A percentile compares a stretch with the other conserved stretches of the same genome.
These are phyloP conservation scores for Sapayoa aenigma DNA, from an alignment of 2,113 vertebrate genomes.

Conservation along the genomic window DNA sequence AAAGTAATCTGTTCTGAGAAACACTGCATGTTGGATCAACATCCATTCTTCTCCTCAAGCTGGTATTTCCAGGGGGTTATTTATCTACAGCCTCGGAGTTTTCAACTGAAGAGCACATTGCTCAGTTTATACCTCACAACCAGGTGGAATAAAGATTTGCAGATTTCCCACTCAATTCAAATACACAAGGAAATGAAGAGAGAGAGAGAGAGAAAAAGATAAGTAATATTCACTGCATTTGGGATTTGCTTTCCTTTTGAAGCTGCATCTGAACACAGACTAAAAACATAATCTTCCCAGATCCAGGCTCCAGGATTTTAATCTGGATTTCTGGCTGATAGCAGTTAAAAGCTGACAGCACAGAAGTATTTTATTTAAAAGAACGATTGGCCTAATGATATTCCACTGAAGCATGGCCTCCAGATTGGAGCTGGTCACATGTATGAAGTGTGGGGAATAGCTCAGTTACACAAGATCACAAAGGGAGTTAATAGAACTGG, in stretches of 20 bases:
- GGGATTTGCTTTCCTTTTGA: slow-evolving; percentile 48
- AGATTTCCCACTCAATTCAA: not conserved
- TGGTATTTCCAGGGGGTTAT: not conserved
- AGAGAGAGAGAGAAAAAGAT: not conserved
- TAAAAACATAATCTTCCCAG: slow-evolving; percentile 38
- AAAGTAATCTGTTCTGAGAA: not conserved
- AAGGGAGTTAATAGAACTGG: slow-evolving; percentile 50
- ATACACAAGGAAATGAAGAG: not conserved
- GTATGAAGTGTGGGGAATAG: not conserved
- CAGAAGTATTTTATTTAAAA: slow-evolving; percentile 32
- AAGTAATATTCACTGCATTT: not conserved
- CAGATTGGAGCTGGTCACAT: slow-evolving; percentile 31
- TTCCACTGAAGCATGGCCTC: slow-evolving; percentile 3
- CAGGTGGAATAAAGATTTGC: slow-evolving; percentile 34
- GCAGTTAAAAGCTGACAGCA: slow-evolving; percentile 45
- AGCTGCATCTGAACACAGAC: not conserved
- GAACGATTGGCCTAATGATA: slow-evolving; percentile 31
- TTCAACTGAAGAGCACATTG: not conserved
- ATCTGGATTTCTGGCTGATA: slow-evolving; percentile 51
- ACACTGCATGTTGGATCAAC: not conserved
- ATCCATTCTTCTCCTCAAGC: not conserved
- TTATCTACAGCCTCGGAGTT: not conserved
- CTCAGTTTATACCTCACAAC: not conserved
- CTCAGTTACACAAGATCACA: slow-evolving; percentile 52
- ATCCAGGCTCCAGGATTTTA: slow-evolving; percentile 46